Conservation (phyloP, 2,113 vertebrate genomes). For the Lichenostomus cassidix region DNA sequence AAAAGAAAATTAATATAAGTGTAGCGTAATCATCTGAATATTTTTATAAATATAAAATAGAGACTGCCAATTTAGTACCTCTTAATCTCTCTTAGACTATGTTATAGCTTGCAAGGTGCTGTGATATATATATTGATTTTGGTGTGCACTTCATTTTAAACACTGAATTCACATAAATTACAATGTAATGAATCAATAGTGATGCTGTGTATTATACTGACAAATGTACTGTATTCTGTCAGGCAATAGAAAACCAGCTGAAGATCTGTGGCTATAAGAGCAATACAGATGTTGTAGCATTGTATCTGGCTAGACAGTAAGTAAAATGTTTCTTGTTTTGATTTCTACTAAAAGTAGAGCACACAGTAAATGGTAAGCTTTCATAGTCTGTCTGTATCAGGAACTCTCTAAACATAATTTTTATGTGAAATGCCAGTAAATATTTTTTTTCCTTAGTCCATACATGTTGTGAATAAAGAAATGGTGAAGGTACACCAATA, state of each 20-base stretch:
- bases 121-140: constrained; percentile 28
- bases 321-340: constrained; percentile 1
- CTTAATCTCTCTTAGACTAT: neutral
- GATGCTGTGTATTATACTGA: constrained; percentile 12
- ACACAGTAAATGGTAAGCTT: neutral
- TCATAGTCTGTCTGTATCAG: neutral
- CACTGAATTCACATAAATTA: neutral
- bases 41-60: constrained; percentile 36
- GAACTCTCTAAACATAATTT: neutral
- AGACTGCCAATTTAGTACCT: neutral
- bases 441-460: neutral
- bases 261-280: constrained; percentile 72
- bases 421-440: neutral
- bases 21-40: neutral
- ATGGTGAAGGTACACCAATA: neutral
- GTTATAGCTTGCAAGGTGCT: constrained; percentile 22
- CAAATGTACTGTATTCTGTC: constrained; percentile 60
- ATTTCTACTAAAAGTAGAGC: neutral
- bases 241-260: constrained; percentile 75
- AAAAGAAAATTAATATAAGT: neutral
- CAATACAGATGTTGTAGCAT: constrained; percentile 66
- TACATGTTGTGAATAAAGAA: neutral
- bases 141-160: constrained; percentile 18
- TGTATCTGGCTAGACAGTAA: constrained; percentile 77
- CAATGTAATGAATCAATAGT: neutral